Base-by-base conservation (phyloP, 2,797 vertebrate genomes). In the Sciurus vulgaris region DNA sequence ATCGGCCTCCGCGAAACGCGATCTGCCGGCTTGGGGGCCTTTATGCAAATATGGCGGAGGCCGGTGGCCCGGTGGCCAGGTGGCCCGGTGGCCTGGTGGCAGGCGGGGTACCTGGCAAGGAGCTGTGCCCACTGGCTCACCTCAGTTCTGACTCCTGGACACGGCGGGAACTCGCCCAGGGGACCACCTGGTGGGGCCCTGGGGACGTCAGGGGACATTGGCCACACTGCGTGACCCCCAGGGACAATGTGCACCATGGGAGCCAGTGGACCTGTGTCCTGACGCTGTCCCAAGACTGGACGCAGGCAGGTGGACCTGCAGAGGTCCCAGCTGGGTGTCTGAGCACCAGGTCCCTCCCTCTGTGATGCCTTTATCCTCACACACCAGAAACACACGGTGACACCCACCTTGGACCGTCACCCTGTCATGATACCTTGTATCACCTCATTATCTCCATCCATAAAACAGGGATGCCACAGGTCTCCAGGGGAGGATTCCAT, bases 1-100 rank as follows among this genome's bases (percentile, higher is more conserved):
- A 99, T 99, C 99, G 98, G 98, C 98, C 98, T 98, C 99, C 99
- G 98, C 99, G 99, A 99, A 99, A 99, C 99, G 99, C 98, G 99
- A 99, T 99, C 99, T 98, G 96, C 97, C 98, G 99, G 99, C 99
- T 99, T 98, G 99, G 99, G 99, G 99, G 98, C 99, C 99, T 38
- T 99, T 99, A 98, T 99, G 99, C 99, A 99, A 99, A 99, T 38
- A 38, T 38, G 38, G 38, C 38, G 56, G n/a, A 8, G 49, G 44
- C 28, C 47, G 47, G 33, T 38, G 30, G 56, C 24, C 22, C 44
- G 44, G 44, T 0, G 38, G 38, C 38, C 38, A 0, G 20, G 61
- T 1, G 14, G 33, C 38, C 11, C 18, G 5, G 14, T 63, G 35
- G 56, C 56, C 59, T 33, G 20, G 81, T 30, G 63, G 63, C 63